These are phyloP conservation scores for Trisateles emortualis DNA, from an alignment of 2,888 invertebrate species.

Conservation along the genomic window DNA sequence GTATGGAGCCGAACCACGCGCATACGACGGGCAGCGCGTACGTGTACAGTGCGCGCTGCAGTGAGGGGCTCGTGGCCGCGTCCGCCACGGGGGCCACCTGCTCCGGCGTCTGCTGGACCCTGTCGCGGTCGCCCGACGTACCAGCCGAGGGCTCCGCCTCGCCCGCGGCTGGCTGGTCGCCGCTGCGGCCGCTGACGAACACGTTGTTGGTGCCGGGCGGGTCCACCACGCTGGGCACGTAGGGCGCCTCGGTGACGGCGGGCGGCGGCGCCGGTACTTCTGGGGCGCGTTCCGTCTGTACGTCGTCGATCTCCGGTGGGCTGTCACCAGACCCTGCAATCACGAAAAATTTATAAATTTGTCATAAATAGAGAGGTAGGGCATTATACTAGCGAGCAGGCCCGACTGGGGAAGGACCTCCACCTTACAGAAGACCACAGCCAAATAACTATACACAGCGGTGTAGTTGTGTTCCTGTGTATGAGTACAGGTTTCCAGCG, in stretches of 20 bases:
- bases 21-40: constrained; percentile 94
- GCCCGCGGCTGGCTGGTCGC: not conserved
- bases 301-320: constrained; percentile 54
- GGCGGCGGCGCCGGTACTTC: constrained; percentile 34
- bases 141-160: not conserved
- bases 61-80: constrained; percentile 80
- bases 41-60: constrained; percentile 89
- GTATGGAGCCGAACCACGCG: constrained; percentile 94
- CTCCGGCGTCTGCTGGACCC: constrained; percentile 38
- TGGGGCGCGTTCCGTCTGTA: constrained; percentile 53
- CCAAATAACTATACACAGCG: too few species aligned
- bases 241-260: constrained; percentile 57
- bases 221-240: constrained; percentile 63
- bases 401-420: too few species aligned
- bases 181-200: constrained; percentile 47
- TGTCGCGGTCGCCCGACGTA: constrained; percentile 4
- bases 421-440: too few species aligned
- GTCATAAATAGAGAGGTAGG: not conserved
- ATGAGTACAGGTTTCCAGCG: too few species aligned
- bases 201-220: constrained; percentile 64
- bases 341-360: not conserved
- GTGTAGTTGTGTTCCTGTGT: too few species aligned
- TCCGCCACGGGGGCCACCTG: constrained; percentile 60
- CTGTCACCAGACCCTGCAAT: constrained; percentile 69
- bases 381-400: too few species aligned